These are phyloP conservation scores for Phyto melanocephala DNA, from an alignment of 2,888 invertebrate genomes.

Conservation along the genomic window DNA sequence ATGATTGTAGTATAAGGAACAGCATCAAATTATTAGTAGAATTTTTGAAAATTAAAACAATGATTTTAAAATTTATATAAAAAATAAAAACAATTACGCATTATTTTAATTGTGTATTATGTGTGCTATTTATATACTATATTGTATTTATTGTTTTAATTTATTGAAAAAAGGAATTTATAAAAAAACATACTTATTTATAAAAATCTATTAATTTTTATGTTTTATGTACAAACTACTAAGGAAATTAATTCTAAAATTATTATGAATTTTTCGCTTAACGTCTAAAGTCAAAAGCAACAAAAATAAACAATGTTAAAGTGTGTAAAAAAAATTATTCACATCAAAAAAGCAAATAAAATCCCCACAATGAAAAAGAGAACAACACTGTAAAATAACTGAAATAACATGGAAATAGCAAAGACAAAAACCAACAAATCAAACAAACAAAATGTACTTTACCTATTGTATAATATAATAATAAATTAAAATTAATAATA, in stretches of 20 bases:
- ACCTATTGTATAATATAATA: constrained; percentile 63
- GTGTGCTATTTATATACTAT: constrained; percentile 52
- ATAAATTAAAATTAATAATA: constrained; percentile 28
- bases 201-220: constrained; percentile 31
- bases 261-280: constrained; percentile 24
- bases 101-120: constrained; percentile 59
- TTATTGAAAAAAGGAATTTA: constrained; percentile 40
- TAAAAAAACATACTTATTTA: not conserved
- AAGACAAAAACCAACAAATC: constrained; percentile 60
- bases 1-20: constrained; percentile 23
- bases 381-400: constrained; percentile 65
- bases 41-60: constrained; percentile 46
- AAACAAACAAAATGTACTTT: constrained; percentile 63
- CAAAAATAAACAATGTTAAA: constrained; percentile 33
- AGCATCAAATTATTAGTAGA: constrained; percentile 56
- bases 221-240: constrained; percentile 42
- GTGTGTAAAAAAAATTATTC: constrained; percentile 56
- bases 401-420: constrained; percentile 64
- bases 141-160: constrained; percentile 48
- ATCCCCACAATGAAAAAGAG: constrained; percentile 40
- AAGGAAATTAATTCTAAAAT: constrained; percentile 16
- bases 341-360: constrained; percentile 16
- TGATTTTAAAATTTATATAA: constrained; percentile 60
- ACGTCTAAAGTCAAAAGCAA: constrained; percentile 55
- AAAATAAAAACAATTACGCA: constrained; percentile 35